These are phyloP conservation scores for Lepus oiostolus DNA, from an alignment of 2,797 vertebrate species.

Conservation along the genomic window DNA sequence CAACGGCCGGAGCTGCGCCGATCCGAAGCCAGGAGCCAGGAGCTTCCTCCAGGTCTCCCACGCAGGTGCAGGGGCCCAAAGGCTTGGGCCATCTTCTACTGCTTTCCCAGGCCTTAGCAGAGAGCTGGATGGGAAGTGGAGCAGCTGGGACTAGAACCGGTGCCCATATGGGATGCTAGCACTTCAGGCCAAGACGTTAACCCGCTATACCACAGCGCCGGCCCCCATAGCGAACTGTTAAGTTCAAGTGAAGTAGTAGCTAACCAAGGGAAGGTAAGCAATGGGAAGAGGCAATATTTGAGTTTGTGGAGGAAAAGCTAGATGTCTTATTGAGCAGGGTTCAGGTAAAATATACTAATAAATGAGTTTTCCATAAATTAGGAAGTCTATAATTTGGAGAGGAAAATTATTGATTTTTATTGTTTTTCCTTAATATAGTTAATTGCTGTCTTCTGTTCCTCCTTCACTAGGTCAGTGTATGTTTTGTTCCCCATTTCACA, in stretches of 20 bases:
- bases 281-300: neutral
- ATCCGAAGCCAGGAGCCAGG: too few species aligned
- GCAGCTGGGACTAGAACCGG: too few species aligned
- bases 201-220: too few species aligned
- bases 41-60: too few species aligned
- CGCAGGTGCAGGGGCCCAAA: too few species aligned
- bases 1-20: too few species aligned
- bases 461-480: conserved; percentile 71
- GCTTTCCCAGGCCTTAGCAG: too few species aligned
- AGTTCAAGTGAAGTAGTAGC: neutral
- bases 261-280: neutral
- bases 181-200: too few species aligned
- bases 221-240: too few species aligned
- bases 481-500: conserved; percentile 74
- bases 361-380: neutral
- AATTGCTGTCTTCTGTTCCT: conserved; percentile 58
- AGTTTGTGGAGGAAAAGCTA: conserved; percentile 3
- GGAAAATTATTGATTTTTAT: neutral
- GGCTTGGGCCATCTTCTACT: too few species aligned
- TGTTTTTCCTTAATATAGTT: conserved; percentile 3
- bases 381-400: neutral
- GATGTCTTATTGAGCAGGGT: neutral
- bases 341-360: conserved; percentile 34
- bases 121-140: too few species aligned
- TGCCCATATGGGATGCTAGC: too few species aligned